These are phyloP conservation scores for Actinemys pallida DNA, from an alignment of 2,113 vertebrate genomes.

Conservation along the genomic window DNA sequence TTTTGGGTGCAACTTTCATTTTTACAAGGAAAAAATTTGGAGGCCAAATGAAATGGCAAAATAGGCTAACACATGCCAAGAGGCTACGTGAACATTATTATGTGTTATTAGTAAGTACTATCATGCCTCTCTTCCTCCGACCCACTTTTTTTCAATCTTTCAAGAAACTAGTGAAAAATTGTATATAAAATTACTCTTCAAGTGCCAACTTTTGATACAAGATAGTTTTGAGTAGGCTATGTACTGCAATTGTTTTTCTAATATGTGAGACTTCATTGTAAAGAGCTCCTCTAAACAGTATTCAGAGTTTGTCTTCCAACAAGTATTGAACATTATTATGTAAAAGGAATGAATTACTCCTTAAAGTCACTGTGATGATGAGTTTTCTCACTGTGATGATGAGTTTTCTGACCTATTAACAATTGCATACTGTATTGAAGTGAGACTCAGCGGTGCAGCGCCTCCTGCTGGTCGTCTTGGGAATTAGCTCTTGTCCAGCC, in stretches of 20 bases:
- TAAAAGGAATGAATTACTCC: neutral
- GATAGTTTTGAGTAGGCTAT: neutral
- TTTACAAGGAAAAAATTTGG: neutral
- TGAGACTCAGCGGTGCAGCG: too few species aligned
- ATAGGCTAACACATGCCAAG: neutral
- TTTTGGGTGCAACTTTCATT: neutral
- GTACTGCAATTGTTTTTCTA: neutral
- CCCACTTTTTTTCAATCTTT: neutral
- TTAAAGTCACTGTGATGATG: neutral
- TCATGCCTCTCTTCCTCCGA: rapidly evolving
- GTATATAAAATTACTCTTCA: neutral
- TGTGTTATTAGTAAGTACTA: neutral
- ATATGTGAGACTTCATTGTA: neutral
- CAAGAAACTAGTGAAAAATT: neutral
- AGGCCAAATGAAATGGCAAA: neutral
- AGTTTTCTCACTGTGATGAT: neutral
- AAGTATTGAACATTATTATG: neutral
- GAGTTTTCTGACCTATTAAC: neutral
- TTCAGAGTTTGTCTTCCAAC: neutral
- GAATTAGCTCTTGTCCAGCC: too few species aligned
- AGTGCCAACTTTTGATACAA: neutral
- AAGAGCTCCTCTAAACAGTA: neutral
- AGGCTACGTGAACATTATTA: neutral
- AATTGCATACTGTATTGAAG: neutral
- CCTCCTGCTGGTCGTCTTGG: too few species aligned